Base-by-base conservation (phyloP, 2,888 invertebrate genomes). In the Microctonus hyperodae region DNA sequence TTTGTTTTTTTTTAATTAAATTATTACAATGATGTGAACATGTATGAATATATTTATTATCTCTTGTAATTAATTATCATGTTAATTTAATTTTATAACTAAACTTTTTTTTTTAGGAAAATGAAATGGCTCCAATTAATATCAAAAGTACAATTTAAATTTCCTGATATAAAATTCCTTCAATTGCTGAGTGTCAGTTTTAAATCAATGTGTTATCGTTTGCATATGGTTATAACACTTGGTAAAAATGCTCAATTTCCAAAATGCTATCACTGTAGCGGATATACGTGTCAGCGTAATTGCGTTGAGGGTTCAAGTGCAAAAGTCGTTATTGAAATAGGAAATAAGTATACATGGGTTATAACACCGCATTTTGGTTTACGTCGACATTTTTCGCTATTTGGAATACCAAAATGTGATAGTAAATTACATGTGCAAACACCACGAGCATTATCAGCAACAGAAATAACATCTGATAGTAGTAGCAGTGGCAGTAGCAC, bases 341-440 rank as follows among this genome's bases (percentile, higher is more conserved):
- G 85, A 25, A 84, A 84, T 63, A 85, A 85, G 68, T 84, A 80
- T 35, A 85, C 84, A 0, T 84, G 85, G 85, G 79, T 85, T 5
- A 79, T 84, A 60, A 81, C 81, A 7, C 83, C 84, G 0, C 77
- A 79, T 61, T 83, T 80, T 70, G 81, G 81, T 6, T 70, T 84
- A 10, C 78, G 78, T 40, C 76, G 83, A 55, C 84, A 84, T 61
- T 83, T 81, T 65, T 82, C 83, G 0, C 78, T 84, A 72, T 83
- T 84, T 67, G 84, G 82, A 33, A 80, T 84, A 63, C 84, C 84
- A 3, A 82, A 82, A 61, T 80, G 81, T 60, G 81, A 81, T 57
- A 79, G 74, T 57, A 78, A 80, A 35, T 72, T 76, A 1, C 77
- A 75, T 22, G 60, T 72, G 16, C 73, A 67, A 44, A 68, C 69